Evolutionary conservation across 2,888 invertebrate genomes (phyloP), one percentile per base, ranked within the genome.

Genomic region (Saturnia pavonia): DNA sequence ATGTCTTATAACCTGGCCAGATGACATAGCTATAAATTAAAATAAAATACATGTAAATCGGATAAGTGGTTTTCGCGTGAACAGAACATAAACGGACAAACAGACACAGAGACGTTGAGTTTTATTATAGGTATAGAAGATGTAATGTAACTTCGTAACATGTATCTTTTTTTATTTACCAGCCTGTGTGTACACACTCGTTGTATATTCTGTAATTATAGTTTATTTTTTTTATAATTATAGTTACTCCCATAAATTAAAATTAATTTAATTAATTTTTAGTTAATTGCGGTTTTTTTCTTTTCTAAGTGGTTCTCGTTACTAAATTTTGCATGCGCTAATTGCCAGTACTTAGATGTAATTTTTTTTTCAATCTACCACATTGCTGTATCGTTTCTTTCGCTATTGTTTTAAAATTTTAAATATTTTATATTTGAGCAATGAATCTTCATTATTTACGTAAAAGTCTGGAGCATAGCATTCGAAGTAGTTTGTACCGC

Each of bases 141-240:
- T n/a, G n/a, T n/a, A n/a, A 6, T 45, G 25, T 67, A 45, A 67
- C 67, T 25, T 16, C 25, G 45, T 67, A 43, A 45, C 67, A 67
- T 27, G 27, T 57, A 57, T 25, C 12, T 60, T 67, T 67, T 67
- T 43, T 67, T 22, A 67, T 67, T 60, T 11, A 60, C 11, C 57
- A 60, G 12, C 14, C 57, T 60, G 14, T 27, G 12, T 6, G 25
- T 27, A 14, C 14, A 25, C 19, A 19, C 34, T 4, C 34, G 6
- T 3, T 51, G 16, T 51, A 19, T 51, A 4, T 51, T 4, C 6
- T 51, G 8, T 51, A 51, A 19, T 51, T 51, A 4, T 27, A 11
- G 12, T 27, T 2, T 60, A 9, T 60, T 27, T 25, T 60, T 22
- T 7, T 45, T 45, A 2, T 48, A 12, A 11, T n/a, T 54, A 54